Evolutionary conservation across 2,113 vertebrate genomes (phyloP), one percentile per base, ranked within the genome.

Genomic region (Mohoua ochrocephala): DNA sequence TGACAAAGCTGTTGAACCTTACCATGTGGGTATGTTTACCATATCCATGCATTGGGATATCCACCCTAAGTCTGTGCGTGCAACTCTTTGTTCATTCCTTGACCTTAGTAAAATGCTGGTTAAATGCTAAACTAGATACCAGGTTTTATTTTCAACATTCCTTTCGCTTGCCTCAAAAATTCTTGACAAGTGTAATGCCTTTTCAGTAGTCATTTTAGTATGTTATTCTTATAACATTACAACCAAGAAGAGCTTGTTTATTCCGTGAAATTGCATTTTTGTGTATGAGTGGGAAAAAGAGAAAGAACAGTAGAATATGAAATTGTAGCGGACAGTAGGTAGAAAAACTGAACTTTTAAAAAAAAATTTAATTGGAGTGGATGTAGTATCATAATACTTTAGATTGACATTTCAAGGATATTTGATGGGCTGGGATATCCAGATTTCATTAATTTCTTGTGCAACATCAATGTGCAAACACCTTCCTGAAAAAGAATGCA

Each of bases 341-440:
- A 67, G 23, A 82, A 76, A 71, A 89, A 28, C 0, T 1, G 44
- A 89, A 52, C 5, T 54, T 50, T 13, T 0, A 1, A 3, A 1
- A 41, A 74, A 74, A n/a, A n/a, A n/a, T n/a, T n/a, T n/a, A 63
- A 31, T 59, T 87, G n/a, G 26, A 78, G 8, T 57, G 57, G 50
- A 60, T 64, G 64, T 41, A 57, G 10, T 41, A 47, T 54, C 4
- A 15, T 30, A 44, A 31, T 44, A 28, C 8, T 67, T 65, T 26
- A 26, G 21, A 20, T 6, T 69, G 73, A 80, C 3, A 17, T 84
- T 87, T 91, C 23, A 54, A 85, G 30, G 16, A 42, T 47, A 23
- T 15, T 65, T 56, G 20, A 27, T 61, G 39, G 35, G 7, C 26
- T 54, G 45, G 6, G 23, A 22, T 71, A 53, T 22, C 23, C 52